Evolutionary conservation across 2,797 vertebrate species (phyloP).

Genomic region (Enteromius viviparus): DNA sequence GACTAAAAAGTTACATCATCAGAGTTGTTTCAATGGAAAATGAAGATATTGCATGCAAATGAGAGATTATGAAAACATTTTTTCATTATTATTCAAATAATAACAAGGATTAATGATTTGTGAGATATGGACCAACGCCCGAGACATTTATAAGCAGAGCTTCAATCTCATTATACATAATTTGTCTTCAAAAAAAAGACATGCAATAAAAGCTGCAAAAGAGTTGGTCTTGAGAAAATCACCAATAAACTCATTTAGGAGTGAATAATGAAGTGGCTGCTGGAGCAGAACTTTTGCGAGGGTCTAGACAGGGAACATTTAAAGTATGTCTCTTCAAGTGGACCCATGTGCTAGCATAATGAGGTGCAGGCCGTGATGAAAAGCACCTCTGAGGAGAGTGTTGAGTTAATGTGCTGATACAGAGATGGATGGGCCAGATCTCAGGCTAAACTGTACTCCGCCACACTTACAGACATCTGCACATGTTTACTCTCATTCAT

Average conservation of each 20-base stretch:
- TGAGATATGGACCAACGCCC: neutral
- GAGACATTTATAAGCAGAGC: neutral
- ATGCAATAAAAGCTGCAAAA: neutral
- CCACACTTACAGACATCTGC: conserved; percentile 64
- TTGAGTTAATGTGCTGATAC: conserved; percentile 64
- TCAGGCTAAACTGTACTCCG: conserved; percentile 62
- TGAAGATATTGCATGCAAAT: neutral
- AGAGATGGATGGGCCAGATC: conserved; percentile 62
- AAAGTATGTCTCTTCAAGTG: conserved; percentile 45
- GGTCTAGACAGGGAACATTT: conserved; percentile 49
- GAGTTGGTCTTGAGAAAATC: conserved; percentile 20
- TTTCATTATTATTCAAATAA: neutral
- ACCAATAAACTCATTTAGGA: conserved; percentile 30
- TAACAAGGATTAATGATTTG: neutral
- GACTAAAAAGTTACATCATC: neutral
- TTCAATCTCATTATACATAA: neutral
- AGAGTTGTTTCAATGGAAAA: neutral
- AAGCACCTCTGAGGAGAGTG: conserved; percentile 29
- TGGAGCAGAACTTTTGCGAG: conserved; percentile 50
- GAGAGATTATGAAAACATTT: neutral
- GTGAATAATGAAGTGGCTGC: conserved; percentile 56
- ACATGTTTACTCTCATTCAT: conserved; percentile 69
- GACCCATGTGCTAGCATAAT: conserved; percentile 48
- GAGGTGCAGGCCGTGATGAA: conserved; percentile 35
- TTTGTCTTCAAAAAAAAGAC: neutral